Percentiles rank a stretch among this genome's conserved stretches.
Evolutionary conservation across 2,113 vertebrate species (phyloP).

Genomic region (Manacus vitellinus): DNA sequence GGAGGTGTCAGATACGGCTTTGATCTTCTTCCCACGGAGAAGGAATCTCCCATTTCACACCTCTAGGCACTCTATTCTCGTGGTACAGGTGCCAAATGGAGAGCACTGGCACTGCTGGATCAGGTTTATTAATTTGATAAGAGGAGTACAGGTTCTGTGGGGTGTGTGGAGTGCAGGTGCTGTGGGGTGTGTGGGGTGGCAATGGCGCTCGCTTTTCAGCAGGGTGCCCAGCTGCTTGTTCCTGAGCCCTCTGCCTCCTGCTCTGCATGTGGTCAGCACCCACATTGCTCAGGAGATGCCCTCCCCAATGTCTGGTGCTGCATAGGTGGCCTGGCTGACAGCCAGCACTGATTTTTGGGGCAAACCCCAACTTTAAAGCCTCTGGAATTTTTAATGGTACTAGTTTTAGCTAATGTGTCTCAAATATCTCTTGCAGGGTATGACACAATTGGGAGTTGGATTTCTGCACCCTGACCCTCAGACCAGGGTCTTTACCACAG

Average conservation of each 20-base stretch:
- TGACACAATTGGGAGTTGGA: background rate
- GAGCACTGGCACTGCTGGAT: background rate
- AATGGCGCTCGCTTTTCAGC: rapidly evolving
- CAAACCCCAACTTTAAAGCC: background rate
- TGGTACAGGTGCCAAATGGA: background rate
- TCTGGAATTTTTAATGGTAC: background rate
- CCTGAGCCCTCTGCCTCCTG: background rate
- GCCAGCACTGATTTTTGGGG: background rate
- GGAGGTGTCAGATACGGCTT: background rate
- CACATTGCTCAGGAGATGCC: background rate
- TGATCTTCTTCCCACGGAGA: background rate
- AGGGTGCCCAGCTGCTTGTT: rapidly evolving
- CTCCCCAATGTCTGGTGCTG: background rate
- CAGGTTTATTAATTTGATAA: background rate
- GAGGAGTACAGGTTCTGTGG: background rate
- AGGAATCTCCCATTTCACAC: background rate
- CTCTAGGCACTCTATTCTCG: background rate
- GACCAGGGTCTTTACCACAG: background rate
- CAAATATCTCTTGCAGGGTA: background rate
- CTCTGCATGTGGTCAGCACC: rapidly evolving
- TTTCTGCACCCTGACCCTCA: background rate
- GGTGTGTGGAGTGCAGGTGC: background rate
- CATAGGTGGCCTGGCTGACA: background rate
- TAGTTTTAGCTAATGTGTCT: background rate
- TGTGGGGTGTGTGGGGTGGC: background rate